Evolutionary conservation across 2,113 vertebrate genomes (phyloP).

Genomic region (Calidris pygmaea): DNA sequence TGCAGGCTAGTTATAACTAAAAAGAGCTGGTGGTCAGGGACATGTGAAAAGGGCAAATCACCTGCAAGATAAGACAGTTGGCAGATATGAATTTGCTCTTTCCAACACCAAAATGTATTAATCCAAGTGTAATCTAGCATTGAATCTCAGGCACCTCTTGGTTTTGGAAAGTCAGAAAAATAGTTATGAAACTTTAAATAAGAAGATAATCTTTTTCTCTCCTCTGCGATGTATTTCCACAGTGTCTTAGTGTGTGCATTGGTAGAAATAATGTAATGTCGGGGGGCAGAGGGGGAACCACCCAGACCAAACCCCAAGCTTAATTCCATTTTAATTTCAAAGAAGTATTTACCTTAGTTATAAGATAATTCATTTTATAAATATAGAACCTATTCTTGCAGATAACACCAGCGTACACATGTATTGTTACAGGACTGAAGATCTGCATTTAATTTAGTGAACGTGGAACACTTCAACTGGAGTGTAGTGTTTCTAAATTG

Average conservation of each 20-base stretch:
- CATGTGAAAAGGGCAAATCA: neutral
- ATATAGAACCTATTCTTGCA: neutral
- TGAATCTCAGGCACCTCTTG: neutral
- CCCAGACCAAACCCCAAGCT: neutral
- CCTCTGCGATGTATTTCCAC: neutral
- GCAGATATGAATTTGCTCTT: neutral
- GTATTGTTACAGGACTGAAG: neutral
- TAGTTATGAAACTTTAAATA: neutral
- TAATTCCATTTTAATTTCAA: neutral
- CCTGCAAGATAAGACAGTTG: neutral
- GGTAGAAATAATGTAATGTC: neutral
- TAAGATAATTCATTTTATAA: neutral
- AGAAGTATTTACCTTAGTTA: neutral
- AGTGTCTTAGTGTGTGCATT: neutral
- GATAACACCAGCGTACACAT: neutral
- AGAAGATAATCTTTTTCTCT: neutral
- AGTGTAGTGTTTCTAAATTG: neutral
- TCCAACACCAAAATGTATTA: neutral
- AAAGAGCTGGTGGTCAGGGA: neutral
- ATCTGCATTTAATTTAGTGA: neutral
- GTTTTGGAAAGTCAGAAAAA: neutral
- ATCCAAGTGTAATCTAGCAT: neutral
- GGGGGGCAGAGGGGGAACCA: rapidly evolving
- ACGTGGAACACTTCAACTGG: neutral
- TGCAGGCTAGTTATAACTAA: neutral